A percentile compares a stretch with the other conserved stretches of the same genome.
phyloP scores from a whole-genome alignment of 2,888 invertebrate genomes.

The Nephrocerus scutellatus region DNA sequence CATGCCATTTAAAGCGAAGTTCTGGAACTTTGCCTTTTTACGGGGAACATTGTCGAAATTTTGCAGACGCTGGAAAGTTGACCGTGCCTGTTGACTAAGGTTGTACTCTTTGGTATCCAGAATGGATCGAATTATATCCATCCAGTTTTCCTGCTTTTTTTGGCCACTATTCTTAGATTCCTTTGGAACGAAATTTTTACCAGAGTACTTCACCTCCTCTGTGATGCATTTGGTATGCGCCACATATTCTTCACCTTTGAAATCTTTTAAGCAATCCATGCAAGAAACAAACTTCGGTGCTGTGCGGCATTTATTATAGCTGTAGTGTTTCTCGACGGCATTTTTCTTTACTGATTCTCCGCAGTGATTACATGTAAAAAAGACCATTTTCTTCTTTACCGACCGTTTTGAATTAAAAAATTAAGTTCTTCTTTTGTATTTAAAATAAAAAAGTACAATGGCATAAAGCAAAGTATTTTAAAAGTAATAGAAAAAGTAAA shows the following conservation, averaged over 20 bases:
- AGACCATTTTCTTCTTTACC: conserved; percentile 90
- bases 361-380: conserved; percentile 88
- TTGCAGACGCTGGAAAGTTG: conserved; percentile 61
- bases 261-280: conserved; percentile 90
- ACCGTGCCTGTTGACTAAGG: conserved; percentile 50
- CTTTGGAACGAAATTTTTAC: conserved; percentile 67
- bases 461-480: too few relatives aligned
- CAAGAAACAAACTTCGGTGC: conserved; percentile 70
- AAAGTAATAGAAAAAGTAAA: too few relatives aligned
- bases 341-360: conserved; percentile 88
- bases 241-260: conserved; percentile 67
- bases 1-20: conserved; percentile 63
- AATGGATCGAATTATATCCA: conserved; percentile 42
- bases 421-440: too few relatives aligned
- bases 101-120: conserved; percentile 36
- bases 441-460: too few relatives aligned
- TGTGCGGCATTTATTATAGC: conserved; percentile 59
- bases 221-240: conserved; percentile 78
- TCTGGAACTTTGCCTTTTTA: conserved; percentile 76
- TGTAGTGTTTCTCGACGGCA: conserved; percentile 82
- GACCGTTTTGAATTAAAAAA: too few relatives aligned
- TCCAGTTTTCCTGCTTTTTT: conserved; percentile 78
- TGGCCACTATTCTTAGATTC: conserved; percentile 72
- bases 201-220: conserved; percentile 83
- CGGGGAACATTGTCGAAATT: conserved; percentile 75